A percentile compares a stretch with the other conserved stretches of the same genome.
Conservation (phyloP, 1,140 invertebrate species). For the Halesus radiatus region DNA sequence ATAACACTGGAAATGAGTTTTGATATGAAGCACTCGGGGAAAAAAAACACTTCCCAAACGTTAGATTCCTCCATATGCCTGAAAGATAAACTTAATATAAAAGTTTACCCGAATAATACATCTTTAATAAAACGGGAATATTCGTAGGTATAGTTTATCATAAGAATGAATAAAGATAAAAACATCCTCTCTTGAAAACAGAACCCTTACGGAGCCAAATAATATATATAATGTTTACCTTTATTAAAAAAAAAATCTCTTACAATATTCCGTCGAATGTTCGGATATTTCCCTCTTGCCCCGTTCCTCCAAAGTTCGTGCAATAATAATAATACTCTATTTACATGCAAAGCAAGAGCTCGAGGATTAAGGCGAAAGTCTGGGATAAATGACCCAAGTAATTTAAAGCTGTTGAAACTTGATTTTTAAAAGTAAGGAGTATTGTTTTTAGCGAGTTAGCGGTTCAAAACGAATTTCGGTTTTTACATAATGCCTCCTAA, state of each 20-base stretch:
- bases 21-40: background rate
- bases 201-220: background rate
- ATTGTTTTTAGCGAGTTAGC: slow-evolving; percentile 34
- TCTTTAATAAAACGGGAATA: slow-evolving; percentile 26
- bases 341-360: slow-evolving; percentile 40
- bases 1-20: background rate
- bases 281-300: slow-evolving; percentile 24
- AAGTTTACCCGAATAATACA: slow-evolving; percentile 21
- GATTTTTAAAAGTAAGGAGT: slow-evolving; percentile 38
- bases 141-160: slow-evolving; percentile 29
- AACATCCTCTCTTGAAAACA: background rate
- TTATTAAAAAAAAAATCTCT: slow-evolving; percentile 36
- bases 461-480: slow-evolving; percentile 30
- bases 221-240: slow-evolving; percentile 38
- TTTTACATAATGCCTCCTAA: slow-evolving; percentile 32
- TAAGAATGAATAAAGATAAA: slow-evolving; percentile 33
- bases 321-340: slow-evolving; percentile 39
- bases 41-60: background rate
- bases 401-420: slow-evolving; percentile 38
- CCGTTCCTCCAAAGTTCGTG: slow-evolving; percentile 2
- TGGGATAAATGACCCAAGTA: slow-evolving; percentile 42
- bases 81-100: slow-evolving; percentile 35
- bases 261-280: slow-evolving; percentile 28
- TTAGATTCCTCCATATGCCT: slow-evolving; percentile 4
- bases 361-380: slow-evolving; percentile 33